Evolutionary conservation across 2,797 vertebrate genomes (phyloP), one percentile per base, ranked within the genome.

Genomic region (Pteronotus mesoamericanus): DNA sequence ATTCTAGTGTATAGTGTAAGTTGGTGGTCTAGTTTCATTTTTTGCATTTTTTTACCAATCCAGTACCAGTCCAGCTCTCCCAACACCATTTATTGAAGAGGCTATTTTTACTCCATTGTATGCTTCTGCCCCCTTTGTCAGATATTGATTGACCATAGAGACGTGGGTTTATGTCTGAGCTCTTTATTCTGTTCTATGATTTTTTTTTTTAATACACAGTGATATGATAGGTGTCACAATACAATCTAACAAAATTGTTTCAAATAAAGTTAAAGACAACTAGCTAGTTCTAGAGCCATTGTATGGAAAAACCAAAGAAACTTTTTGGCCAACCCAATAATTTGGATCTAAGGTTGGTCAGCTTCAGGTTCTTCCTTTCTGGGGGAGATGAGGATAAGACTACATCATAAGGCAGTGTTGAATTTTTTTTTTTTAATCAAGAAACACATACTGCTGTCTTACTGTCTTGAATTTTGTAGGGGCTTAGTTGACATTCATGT

Each of bases 381-480:
- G 14, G 21, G n/a, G 5, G 26, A 15, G 5, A 37, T 68, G 44
- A 75, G 15, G 44, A 19, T 39, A 85, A 82, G 42, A 46, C 21
- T 69, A 18, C 16, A 77, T 94, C 10, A 29, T 86, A 57, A 71
- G 57, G 7, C 39, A 4, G 3, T 88, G 3, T 44, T 79, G 9
- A 80, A 3, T 66, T 94, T 15, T 77, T 95, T 92, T 59, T 94
- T 15, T 77, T 95, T 92, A 59, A 48, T 78, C 29, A 92, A 51
- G n/a, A 91, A 92, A n/a, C n/a, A 48, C 44, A 7, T 92, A 18
- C 14, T 44, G 14, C 10, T 37, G 18, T 91, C 48, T 74, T 75
- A 7, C 22, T 94, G 18, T 77, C 37, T 86, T 92, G 57, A 29
- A 37, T 77, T 86, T 80, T 69, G 29, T 86, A 6, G 9, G 53